A percentile compares a stretch with the other conserved stretches of the same genome.
These are phyloP conservation scores for Criorhina ranunculi DNA, from an alignment of 2,888 invertebrate species.

Conservation along the genomic window DNA sequence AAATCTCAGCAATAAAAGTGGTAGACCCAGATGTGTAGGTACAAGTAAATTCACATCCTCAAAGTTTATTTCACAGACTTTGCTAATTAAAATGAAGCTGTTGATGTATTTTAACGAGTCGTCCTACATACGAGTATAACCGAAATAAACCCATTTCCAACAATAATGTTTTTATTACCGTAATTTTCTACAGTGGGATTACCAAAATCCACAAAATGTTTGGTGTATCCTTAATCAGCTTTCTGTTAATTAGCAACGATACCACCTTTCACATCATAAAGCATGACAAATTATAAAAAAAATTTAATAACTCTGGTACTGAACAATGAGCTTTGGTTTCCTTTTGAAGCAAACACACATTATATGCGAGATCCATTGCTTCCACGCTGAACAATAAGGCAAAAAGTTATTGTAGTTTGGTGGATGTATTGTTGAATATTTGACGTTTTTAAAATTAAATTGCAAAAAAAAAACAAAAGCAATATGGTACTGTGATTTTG, in stretches of 20 bases:
- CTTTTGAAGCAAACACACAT: background rate
- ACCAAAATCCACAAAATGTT: background rate
- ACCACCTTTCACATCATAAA: background rate
- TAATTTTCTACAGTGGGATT: background rate
- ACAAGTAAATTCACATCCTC: too few relatives aligned
- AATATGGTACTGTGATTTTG: too few relatives aligned
- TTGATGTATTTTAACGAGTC: slow-evolving; percentile 1
- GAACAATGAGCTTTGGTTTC: background rate
- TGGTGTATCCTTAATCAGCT: background rate
- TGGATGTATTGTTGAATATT: background rate
- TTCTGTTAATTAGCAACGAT: background rate
- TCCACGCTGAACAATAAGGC: background rate
- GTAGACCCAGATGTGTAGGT: too few relatives aligned
- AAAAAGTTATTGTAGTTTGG: background rate
- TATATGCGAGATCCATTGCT: background rate
- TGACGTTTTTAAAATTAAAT: background rate
- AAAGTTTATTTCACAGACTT: background rate
- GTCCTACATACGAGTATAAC: background rate
- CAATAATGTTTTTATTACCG: slow-evolving; percentile 18
- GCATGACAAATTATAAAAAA: background rate
- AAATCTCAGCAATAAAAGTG: too few relatives aligned
- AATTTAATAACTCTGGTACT: background rate
- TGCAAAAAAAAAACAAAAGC: too few relatives aligned
- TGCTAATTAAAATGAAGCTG: slow-evolving; percentile 1
- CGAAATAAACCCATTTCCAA: slow-evolving; percentile 3